Evolutionary conservation across 2,113 vertebrate genomes (phyloP).

Genomic region (Coracopsis vasa): DNA sequence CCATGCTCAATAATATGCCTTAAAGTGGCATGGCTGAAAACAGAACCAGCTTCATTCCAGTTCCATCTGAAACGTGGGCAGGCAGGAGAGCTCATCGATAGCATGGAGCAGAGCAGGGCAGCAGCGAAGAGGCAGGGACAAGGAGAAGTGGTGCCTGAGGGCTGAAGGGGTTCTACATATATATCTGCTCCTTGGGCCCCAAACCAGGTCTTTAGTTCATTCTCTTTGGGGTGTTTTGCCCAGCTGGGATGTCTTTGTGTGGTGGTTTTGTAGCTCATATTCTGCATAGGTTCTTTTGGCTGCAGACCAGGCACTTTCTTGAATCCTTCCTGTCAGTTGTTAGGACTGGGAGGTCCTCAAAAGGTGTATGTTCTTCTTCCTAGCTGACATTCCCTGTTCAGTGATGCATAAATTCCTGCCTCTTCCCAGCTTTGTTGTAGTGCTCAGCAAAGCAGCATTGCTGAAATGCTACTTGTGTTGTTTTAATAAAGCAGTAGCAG

Average conservation of each 20-base stretch:
- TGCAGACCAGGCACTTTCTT: not conserved
- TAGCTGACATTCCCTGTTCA: not conserved
- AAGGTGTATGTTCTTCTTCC: not conserved
- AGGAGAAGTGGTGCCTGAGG: not conserved
- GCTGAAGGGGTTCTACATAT: fast-evolving
- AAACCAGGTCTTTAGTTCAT: not conserved
- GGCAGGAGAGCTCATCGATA: not conserved
- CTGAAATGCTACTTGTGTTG: not conserved
- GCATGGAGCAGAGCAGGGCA: not conserved
- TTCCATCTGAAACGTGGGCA: not conserved
- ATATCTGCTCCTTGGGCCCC: not conserved
- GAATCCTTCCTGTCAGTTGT: not conserved
- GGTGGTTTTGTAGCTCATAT: not conserved
- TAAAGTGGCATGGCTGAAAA: not conserved
- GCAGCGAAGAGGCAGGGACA: not conserved
- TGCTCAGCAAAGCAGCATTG: not conserved
- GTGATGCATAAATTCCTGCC: not conserved
- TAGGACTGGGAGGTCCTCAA: not conserved
- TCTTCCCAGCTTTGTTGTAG: not conserved
- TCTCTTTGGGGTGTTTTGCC: not conserved
- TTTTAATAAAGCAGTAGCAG: not conserved
- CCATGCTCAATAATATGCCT: not conserved
- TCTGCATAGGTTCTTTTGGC: not conserved
- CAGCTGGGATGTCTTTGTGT: not conserved
- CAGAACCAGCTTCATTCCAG: constrained; percentile 12